A percentile compares a stretch with the other conserved stretches of the same genome.
These are phyloP conservation scores for Scaptomyza montana DNA, from an alignment of 1,140 invertebrate species.

Conservation along the genomic window DNA sequence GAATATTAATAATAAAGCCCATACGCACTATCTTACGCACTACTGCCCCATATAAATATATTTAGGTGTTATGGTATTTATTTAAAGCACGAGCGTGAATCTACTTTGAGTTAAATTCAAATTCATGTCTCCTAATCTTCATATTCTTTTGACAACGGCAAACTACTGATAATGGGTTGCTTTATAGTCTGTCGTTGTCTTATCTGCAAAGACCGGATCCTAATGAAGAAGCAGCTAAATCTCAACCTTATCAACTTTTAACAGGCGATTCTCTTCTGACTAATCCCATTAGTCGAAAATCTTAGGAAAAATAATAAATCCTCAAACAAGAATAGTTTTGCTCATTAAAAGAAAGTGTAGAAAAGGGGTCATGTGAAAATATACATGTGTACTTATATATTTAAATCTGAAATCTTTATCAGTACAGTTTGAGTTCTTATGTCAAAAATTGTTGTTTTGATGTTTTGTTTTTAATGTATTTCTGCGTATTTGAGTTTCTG, in stretches of 20 bases:
- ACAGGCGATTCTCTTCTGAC: conserved; percentile 48
- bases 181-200: conserved; percentile 21
- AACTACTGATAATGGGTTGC: conserved; percentile 49
- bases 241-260: conserved; percentile 45
- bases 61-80: background rate
- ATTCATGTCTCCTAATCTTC: background rate
- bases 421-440: conserved; percentile 14
- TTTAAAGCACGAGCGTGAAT: conserved; percentile 5
- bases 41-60: conserved; percentile 50
- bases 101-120: background rate
- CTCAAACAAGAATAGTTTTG: background rate
- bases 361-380: background rate
- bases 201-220: conserved; percentile 59
- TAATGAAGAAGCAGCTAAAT: conserved; percentile 4
- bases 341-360: background rate
- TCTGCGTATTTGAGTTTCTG: conserved; percentile 58
- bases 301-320: background rate
- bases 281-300: conserved; percentile 44
- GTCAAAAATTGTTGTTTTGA: conserved; percentile 25
- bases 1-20: background rate
- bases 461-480: conserved; percentile 59
- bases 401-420: conserved; percentile 33
- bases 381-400: background rate
- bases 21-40: conserved; percentile 68
- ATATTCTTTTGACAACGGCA: conserved; percentile 40